Evolutionary conservation across 2,797 vertebrate species (phyloP), one percentile per base, ranked within the genome.

Genomic region (Psittacula echo): DNA sequence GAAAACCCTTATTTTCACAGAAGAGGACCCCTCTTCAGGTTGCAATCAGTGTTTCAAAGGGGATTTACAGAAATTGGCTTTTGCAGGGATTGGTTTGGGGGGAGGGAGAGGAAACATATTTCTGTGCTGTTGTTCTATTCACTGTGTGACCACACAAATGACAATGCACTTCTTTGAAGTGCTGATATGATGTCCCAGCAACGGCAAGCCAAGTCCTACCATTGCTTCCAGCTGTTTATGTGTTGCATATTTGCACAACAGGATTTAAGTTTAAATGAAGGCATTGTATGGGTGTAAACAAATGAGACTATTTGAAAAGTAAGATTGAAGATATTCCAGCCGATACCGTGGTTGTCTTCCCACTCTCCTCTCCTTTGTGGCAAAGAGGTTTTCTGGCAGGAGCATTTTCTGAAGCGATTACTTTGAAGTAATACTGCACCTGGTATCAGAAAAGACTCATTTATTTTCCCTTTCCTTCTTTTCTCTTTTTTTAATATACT

Each of bases 371-470:
- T 48, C 11, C 29, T 64, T 90, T 78, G 24, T 44, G 14, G 37
- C 9, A 88, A 87, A 87, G 26, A 32, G 6, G 11, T 60, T 91
- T 78, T 79, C 60, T 73, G 73, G 66, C 23, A 94, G 29, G 23
- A 73, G 19, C 15, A 51, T 90, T 81, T 48, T 90, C 73, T 70
- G 64, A 76, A 86, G 39, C n/a, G 60, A 73, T 86, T 78, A 39
- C 21, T 91, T 91, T 79, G 32, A 37, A 60, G n/a, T 26, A 24
- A 34, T 62, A 29, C 27, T 60, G 14, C 21, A 56, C 13, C 15
- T 65, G 29, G 1, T 54, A 84, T 42, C n/a, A 90, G 23, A 41
- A 88, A 75, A 91, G 21, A 53, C 4, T 78, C 7, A 45, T 94
- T 93, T 94, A 34, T 67, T 37, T 21, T 21, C 53, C 70, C 1